phyloP scores from a whole-genome alignment of 1,140 invertebrate genomes.

The Papilio polytes region DNA sequence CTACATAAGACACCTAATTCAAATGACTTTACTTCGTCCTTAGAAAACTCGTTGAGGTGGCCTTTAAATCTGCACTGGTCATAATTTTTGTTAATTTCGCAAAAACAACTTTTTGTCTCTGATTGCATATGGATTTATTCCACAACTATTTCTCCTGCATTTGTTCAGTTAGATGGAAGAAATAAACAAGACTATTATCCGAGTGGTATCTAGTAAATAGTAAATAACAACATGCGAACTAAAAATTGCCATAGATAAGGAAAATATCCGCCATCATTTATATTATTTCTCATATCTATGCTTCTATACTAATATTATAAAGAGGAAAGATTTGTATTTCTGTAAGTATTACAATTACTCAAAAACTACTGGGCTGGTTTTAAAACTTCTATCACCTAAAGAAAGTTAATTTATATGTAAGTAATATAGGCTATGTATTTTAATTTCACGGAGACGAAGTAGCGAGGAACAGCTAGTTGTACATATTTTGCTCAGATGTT shows the following conservation, averaged over 20 bases:
- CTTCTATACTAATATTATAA: too few species aligned
- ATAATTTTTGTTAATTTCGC: neutral
- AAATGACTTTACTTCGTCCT: constrained; percentile 16
- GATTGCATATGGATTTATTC: neutral
- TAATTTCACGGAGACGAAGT: neutral
- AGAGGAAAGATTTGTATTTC: too few species aligned
- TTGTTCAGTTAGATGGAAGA: neutral
- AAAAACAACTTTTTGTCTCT: neutral
- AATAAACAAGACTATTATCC: neutral
- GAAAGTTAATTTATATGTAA: neutral
- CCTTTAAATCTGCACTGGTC: neutral
- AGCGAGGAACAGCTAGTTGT: neutral
- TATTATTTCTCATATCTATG: too few species aligned
- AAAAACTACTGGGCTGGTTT: neutral
- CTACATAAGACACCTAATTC: neutral
- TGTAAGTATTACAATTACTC: too few species aligned
- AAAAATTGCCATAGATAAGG: too few species aligned
- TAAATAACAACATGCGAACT: too few species aligned
- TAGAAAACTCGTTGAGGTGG: neutral
- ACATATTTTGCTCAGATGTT: too few species aligned
- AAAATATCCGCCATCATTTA: too few species aligned
- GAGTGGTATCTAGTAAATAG: neutral
- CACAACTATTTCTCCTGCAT: neutral
- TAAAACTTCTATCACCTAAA: neutral
- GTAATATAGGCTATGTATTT: neutral